A percentile compares a stretch with the other conserved stretches of the same genome.
Evolutionary conservation across 1,140 invertebrate species (phyloP).

Genomic region (Drosophila yakuba): DNA sequence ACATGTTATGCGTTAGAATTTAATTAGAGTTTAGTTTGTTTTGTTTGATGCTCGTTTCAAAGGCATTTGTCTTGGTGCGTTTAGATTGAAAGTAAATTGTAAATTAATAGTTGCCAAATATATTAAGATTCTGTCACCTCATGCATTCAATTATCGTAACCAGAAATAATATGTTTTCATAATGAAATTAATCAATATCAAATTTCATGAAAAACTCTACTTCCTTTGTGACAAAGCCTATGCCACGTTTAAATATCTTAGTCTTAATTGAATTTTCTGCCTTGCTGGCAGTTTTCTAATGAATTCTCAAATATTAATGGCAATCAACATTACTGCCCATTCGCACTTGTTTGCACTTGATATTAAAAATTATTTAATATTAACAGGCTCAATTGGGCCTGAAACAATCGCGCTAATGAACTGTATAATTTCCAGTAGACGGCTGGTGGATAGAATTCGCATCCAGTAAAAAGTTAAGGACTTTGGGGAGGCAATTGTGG

Average conservation of each 20-base stretch:
- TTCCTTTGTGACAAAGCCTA: neutral
- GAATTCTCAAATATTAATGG: conserved; percentile 8
- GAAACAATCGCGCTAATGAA: conserved; percentile 68
- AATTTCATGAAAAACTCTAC: neutral
- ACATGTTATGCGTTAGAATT: neutral
- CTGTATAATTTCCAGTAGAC: conserved; percentile 59
- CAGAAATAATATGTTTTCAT: neutral
- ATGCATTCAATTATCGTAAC: too few species aligned
- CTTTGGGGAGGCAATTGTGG: conserved; percentile 24
- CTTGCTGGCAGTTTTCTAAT: conserved; percentile 10
- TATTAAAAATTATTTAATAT: conserved; percentile 79
- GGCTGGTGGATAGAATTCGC: conserved; percentile 7
- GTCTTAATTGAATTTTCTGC: conserved; percentile 2
- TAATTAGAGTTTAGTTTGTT: neutral
- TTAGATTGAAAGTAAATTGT: too few species aligned
- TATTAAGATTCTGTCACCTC: too few species aligned
- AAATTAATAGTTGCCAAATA: too few species aligned
- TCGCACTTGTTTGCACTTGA: conserved; percentile 71
- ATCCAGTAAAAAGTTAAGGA: conserved; percentile 11
- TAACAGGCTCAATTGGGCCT: conserved; percentile 66
- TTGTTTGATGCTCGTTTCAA: too few species aligned
- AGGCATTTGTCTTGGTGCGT: too few species aligned
- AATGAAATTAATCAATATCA: neutral
- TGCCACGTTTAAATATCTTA: neutral
- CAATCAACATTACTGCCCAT: conserved; percentile 64